Conservation (phyloP, 2,888 invertebrate genomes). For the Schizaphis graminum region DNA sequence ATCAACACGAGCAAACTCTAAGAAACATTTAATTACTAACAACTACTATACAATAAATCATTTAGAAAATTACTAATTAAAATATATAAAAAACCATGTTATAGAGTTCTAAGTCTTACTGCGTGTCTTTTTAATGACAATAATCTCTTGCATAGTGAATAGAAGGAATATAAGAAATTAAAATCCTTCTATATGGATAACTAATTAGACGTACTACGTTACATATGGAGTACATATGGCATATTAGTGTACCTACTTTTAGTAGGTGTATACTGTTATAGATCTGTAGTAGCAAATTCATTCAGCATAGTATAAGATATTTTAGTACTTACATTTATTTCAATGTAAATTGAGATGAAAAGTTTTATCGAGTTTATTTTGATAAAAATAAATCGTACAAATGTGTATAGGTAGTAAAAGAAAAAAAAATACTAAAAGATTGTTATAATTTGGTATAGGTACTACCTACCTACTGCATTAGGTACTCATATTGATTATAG, state of each 20-base stretch:
- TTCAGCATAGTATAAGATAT: neutral
- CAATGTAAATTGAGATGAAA: neutral
- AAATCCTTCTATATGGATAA: neutral
- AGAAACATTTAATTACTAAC: neutral
- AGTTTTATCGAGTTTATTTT: neutral
- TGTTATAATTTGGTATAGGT: neutral
- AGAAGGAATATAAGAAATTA: neutral
- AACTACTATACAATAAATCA: neutral
- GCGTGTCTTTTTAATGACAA: neutral
- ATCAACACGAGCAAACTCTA: neutral
- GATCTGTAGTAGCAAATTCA: neutral
- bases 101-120: neutral
- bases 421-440: neutral
- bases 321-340: neutral
- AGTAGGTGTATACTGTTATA: neutral
- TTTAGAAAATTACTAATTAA: neutral
- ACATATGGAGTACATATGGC: neutral
- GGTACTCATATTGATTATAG: neutral
- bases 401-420: neutral
- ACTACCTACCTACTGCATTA: neutral
- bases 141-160: neutral
- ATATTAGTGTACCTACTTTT: neutral
- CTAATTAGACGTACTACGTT: neutral
- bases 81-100: neutral
- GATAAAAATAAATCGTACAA: neutral